Evolutionary conservation across 2,888 invertebrate genomes (phyloP).

Genomic region (Phyllotreta striolata): DNA sequence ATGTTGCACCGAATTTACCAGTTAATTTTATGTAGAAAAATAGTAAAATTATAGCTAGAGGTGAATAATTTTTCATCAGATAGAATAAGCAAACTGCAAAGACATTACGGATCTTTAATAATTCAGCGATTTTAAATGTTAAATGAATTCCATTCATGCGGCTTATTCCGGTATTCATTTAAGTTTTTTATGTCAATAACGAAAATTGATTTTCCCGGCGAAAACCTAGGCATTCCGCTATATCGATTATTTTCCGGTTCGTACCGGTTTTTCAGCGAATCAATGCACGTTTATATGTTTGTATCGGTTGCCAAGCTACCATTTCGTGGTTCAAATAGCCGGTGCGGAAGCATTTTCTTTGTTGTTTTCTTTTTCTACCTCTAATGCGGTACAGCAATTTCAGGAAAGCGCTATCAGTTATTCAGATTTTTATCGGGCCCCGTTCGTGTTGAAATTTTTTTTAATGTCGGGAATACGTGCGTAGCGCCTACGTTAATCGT

Average conservation of each 20-base stretch:
- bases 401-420: constrained; percentile 49
- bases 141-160: constrained; percentile 38
- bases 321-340: constrained; percentile 52
- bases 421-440: constrained; percentile 46
- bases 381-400: constrained; percentile 53
- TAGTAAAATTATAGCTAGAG: no score
- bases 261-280: constrained; percentile 57
- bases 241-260: constrained; percentile 57
- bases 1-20: no score
- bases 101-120: constrained; percentile 8
- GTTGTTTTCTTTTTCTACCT: constrained; percentile 53
- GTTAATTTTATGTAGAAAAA: no score
- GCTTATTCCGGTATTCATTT: constrained; percentile 29
- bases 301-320: constrained; percentile 56
- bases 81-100: background rate
- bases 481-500: constrained; percentile 31
- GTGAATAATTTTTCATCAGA: no score
- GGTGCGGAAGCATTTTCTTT: constrained; percentile 54
- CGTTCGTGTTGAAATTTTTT: constrained; percentile 42
- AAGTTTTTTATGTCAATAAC: constrained; percentile 45
- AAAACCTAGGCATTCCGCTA: constrained; percentile 53
- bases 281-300: constrained; percentile 58
- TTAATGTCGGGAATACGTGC: constrained; percentile 40
- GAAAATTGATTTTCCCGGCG: constrained; percentile 54
- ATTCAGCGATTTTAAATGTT: constrained; percentile 16